Evolutionary conservation across 2,888 invertebrate species (phyloP).

Genomic region (Esperia sulphurella): DNA sequence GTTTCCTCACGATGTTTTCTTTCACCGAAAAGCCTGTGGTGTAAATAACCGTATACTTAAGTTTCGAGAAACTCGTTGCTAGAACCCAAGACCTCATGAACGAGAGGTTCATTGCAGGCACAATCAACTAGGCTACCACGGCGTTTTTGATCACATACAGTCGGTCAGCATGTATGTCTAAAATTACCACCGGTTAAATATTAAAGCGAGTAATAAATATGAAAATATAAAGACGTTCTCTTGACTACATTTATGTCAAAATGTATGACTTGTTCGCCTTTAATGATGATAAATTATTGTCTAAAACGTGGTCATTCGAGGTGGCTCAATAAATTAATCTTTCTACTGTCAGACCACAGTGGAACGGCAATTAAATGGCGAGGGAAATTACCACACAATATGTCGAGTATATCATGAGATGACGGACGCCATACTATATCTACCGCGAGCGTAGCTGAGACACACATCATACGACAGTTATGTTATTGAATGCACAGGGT

Average conservation of each 20-base stretch:
- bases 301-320: constrained; percentile 59
- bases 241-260: constrained; percentile 21
- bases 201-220: no score
- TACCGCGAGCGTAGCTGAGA: constrained; percentile 29
- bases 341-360: constrained; percentile 61
- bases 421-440: constrained; percentile 49
- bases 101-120: no score
- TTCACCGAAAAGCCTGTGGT: no score
- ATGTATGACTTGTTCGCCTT: constrained; percentile 41
- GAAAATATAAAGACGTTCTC: no score
- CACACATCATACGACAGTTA: constrained; percentile 55
- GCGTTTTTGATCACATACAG: no score
- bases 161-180: no score
- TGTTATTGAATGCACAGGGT: constrained; percentile 31
- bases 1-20: no score
- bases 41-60: no score
- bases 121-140: no score
- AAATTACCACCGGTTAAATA: no score
- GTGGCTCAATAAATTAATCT: constrained; percentile 74
- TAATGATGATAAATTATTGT: constrained; percentile 67
- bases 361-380: constrained; percentile 70
- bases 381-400: constrained; percentile 75
- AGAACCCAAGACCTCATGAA: no score
- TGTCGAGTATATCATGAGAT: constrained; percentile 69
- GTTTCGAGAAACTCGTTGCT: no score